Percentiles rank a stretch among this genome's conserved stretches.
Evolutionary conservation across 2,113 vertebrate genomes (phyloP).

Genomic region (Microtus ochrogaster): DNA sequence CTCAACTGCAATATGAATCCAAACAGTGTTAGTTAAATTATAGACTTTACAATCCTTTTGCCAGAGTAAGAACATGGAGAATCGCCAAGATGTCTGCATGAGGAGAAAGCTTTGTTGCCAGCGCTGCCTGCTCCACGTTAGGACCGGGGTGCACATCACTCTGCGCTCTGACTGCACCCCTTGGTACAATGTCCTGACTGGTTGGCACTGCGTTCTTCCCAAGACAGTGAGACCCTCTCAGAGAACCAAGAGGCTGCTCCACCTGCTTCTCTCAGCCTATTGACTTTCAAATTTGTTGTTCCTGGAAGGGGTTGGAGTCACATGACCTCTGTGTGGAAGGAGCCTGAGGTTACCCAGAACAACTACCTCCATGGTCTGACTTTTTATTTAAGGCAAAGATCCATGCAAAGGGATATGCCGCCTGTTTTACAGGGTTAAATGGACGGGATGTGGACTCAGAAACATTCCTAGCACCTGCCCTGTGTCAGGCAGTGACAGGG

Average conservation of each 20-base stretch:
- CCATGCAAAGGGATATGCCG: accelerated
- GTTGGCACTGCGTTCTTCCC: not conserved
- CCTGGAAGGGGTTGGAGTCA: not conserved
- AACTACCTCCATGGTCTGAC: not conserved
- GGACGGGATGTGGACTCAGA: not conserved
- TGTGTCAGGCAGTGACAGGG: not conserved
- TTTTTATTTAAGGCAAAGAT: not conserved
- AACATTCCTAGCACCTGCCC: not conserved
- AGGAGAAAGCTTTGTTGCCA: accelerated
- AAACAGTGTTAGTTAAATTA: not conserved
- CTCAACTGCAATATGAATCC: not conserved
- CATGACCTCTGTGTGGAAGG: not conserved
- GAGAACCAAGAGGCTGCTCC: not conserved
- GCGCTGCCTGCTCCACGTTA: accelerated
- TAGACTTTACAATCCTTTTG: constrained; percentile 10
- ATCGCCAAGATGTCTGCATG: not conserved
- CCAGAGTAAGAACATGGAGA: not conserved
- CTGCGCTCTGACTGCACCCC: accelerated
- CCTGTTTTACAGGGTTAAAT: not conserved
- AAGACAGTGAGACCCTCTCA: accelerated
- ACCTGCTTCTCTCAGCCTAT: not conserved
- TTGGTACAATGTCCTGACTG: accelerated
- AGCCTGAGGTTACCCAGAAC: accelerated
- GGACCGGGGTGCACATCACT: not conserved
- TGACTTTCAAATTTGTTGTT: not conserved